Base-by-base conservation (phyloP, 2,113 vertebrate species). In the Halichoeres trimaculatus region DNA sequence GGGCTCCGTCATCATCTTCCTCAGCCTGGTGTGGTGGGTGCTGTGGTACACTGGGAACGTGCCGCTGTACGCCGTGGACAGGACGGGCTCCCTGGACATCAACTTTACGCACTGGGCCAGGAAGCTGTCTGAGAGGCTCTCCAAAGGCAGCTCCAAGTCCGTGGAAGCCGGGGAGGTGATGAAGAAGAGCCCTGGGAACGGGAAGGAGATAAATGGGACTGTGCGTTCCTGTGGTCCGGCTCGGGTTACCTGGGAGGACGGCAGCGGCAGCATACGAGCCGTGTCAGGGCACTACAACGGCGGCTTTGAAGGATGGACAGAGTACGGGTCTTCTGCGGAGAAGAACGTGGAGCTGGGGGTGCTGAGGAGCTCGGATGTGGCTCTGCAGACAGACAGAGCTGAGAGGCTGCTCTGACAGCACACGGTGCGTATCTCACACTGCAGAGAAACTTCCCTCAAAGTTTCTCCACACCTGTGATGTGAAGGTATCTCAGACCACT, bases 31-130 rank as follows among this genome's bases (percentile, higher is more conserved):
- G 19, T 94, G 92, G 93, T 95, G 94, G 94, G 54, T 93, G 1
- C 23, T 94, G 69, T 95, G 94, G 94, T 95, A 94, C 88, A 83
- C 91, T 0, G 93, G 86, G 7, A 95, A 94, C 78, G 83, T 93
- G 0, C 85, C 80, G 54, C 80, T 84, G 2, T 9, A 70, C 34
- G 71, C 76, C 1, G 87, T 80, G 70, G 88, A 88, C 40, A 19
- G 54, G 30, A 56, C 57, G 0, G 65, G 54, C 23, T 66, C 74
- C 2, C 30, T 87, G 81, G 85, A 92, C 54, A 11, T 84, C 61
- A 74, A 5, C 55, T 84, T 94, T 20, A 88, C 85, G 13, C 78
- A 93, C 23, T 92, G 93, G 92, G 91, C 92, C 66, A 84, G 85
- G 43, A 92, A 91, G 78, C 51, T 94, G 48, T 93, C 93, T 0